These are phyloP conservation scores for Montipora foliosa DNA, from an alignment of 64 coral and sea anemone species.

Conservation along the genomic window DNA sequence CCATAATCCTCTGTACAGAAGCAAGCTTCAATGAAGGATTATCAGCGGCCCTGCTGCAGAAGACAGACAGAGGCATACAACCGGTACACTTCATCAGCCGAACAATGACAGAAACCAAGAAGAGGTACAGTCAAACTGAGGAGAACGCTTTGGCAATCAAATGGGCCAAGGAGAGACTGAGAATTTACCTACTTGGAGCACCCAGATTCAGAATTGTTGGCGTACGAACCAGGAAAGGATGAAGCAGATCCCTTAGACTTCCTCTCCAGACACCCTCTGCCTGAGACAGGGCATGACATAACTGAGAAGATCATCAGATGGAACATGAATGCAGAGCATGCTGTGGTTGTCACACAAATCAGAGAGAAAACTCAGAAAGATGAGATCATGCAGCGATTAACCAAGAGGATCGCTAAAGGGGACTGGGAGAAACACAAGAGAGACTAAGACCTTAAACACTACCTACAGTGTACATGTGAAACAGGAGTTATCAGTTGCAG, in stretches of 20 bases:
- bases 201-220: constrained; percentile 71
- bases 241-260: constrained; percentile 63
- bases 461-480: constrained; percentile 38
- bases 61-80: constrained; percentile 73
- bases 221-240: constrained; percentile 57
- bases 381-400: constrained; percentile 28
- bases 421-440: constrained; percentile 58
- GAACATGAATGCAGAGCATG: constrained; percentile 23
- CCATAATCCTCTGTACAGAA: constrained; percentile 67
- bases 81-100: constrained; percentile 77
- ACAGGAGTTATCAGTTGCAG: constrained; percentile 57
- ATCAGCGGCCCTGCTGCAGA: constrained; percentile 60
- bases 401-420: constrained; percentile 54
- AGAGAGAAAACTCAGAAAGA: constrained; percentile 55
- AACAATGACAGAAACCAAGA: constrained; percentile 77
- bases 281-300: constrained; percentile 49
- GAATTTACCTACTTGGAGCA: constrained; percentile 82
- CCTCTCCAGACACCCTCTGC: constrained; percentile 64
- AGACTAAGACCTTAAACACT: constrained; percentile 69
- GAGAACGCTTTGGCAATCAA: constrained; percentile 72
- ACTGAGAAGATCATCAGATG: constrained; percentile 50
- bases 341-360: constrained; percentile 21
- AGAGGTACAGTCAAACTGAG: constrained; percentile 80
- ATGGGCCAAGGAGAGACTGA: constrained; percentile 72
- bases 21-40: constrained; percentile 68